Base-by-base conservation (phyloP, 2,797 vertebrate genomes). In the Intellagama lesueurii region DNA sequence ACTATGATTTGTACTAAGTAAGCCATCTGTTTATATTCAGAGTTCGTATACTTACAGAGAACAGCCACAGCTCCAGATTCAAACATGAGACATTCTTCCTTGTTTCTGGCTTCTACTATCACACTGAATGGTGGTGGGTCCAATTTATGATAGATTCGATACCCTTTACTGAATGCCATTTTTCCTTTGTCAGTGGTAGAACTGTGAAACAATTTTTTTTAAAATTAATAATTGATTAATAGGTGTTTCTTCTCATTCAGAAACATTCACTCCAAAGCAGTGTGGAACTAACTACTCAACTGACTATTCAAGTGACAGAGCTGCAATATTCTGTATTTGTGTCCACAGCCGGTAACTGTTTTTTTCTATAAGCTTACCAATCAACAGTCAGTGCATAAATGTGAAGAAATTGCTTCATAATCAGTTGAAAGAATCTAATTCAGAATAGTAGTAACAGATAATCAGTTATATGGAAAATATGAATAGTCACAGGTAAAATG, bases 111-210 rank as follows among this genome's bases (percentile, higher is more conserved):
- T 96, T 99, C 99, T 95, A 99, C 98, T 12, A 99, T 98, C 92
- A 99, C 97, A 86, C 99, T 99, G 97, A 99, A 99, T 66, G 99
- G 98, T 35, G 98, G 98, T 0, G 98, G 98, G 91, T 99, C 99
- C 97, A 99, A 94, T 95, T 99, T 99, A 97, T 99, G 99, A 96
- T 98, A 99, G 96, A 99, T 98, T 60, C 99, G 98, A 95, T 98
- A 99, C 94, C 99, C 99, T 97, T 99, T 99, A 96, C 99, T 99
- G 97, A 99, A 99, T 94, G 99, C 99, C 99, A 99, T 99, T 93
- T 94, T 96, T 93, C 92, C 90, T 93, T 91, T 30, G 83, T 80
- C 87, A 4, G 94, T 93, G 91, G 93, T 91, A 85, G 93, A 87
- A 95, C 96, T 96, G 93, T 66, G 56, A 88, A 93, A 91, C 32